Conservation (phyloP, 2,113 vertebrate genomes). For the Nerophis ophidion region DNA sequence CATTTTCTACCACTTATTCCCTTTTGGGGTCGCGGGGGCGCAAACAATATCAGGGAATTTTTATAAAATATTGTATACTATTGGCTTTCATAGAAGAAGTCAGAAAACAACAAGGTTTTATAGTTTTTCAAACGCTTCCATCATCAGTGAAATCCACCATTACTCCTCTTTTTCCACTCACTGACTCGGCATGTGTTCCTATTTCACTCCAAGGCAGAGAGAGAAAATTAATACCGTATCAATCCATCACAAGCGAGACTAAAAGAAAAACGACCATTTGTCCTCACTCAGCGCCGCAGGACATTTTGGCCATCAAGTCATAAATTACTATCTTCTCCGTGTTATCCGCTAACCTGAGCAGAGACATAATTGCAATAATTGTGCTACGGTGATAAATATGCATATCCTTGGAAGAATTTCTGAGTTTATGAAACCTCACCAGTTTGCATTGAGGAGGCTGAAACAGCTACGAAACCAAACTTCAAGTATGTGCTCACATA, state of each 20-base stretch:
- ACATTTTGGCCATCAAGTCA: slow-evolving; percentile 17
- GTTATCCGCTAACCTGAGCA: neutral
- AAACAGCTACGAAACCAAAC: neutral
- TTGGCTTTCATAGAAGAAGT: neutral
- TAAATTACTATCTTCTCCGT: slow-evolving; percentile 20
- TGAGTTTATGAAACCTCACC: slow-evolving; percentile 10
- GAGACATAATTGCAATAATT: slow-evolving; percentile 9
- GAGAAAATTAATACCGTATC: slow-evolving; percentile 34
- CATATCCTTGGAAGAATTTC: slow-evolving; percentile 1
- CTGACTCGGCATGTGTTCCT: slow-evolving; percentile 11
- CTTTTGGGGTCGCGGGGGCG: no score
- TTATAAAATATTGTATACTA: neutral
- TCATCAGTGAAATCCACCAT: neutral
- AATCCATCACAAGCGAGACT: slow-evolving; percentile 22
- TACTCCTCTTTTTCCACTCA: slow-evolving; percentile 9
- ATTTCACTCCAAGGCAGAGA: slow-evolving; percentile 31
- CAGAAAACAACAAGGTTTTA: no score
- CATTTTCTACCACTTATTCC: no score
- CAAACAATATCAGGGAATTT: no score
- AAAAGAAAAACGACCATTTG: slow-evolving; percentile 12
- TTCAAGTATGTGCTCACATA: neutral
- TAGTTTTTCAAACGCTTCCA: slow-evolving; percentile 6
- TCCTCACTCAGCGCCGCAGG: slow-evolving; percentile 2
- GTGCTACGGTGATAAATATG: neutral
- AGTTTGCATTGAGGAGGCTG: neutral